Base-by-base conservation (phyloP, 2,797 vertebrate species). In the Cyprinodon diabolis region DNA sequence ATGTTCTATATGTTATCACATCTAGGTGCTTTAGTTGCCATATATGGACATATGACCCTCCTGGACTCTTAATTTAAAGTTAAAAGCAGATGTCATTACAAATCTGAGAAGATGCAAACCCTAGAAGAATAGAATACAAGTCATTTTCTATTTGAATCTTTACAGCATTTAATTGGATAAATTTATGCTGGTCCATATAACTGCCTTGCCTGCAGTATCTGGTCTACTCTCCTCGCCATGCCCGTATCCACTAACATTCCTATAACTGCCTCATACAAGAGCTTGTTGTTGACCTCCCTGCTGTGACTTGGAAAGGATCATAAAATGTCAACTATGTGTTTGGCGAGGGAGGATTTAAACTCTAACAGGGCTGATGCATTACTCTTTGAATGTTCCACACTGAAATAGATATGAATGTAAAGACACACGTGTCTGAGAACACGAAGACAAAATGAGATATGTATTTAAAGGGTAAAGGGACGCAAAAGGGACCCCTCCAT, bases 351-450 rank as follows among this genome's bases (percentile, higher is more conserved):
- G n/a, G 37, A 30, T 37, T 54, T 63, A 43, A 45, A 0, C n/a
- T 15, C 56, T 25, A 1, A 60, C 37, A 11, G 49, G 0, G 35
- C 63, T 78, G 65, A 75, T 81, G 40, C 6, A 47, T 78, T 68
- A 62, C 51, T 56, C 58, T 57, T 52, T 69, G 51, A 74, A 81
- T 77, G 73, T 82, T 63, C 73, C 67, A 30, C 10, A 66, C 76
- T 4, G 45, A 84, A 88, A 89, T 86, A 91, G 88, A 79, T 12
- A 11, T 48, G 54, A 63, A 77, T 69, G 68, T 81, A 77, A 83
- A 86, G 75, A 74, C 52, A 35, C 60, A 35, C 52, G 71, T 69
- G 49, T 48, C 43, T 30, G 13, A 14, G 11, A 72, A 56, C 72
- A 71, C 71, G n/a, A 54, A 65, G 55, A 51, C 21, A 15, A 48